phyloP scores from a whole-genome alignment of 1,140 invertebrate species.

The Drusus annulatus region DNA sequence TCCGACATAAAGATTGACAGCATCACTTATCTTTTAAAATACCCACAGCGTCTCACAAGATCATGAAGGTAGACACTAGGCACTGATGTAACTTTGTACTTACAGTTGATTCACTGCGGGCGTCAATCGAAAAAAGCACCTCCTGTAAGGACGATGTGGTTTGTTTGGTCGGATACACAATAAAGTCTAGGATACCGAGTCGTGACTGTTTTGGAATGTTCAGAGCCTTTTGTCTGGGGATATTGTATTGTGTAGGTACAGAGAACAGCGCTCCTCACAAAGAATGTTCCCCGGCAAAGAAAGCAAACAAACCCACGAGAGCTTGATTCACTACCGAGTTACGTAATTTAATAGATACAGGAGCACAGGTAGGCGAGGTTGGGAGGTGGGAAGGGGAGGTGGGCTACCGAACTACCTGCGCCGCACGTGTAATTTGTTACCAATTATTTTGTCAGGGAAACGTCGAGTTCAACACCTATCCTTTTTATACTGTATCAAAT shows the following conservation, averaged over 20 bases:
- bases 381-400: no score
- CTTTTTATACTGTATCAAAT: no score
- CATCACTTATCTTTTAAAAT: no score
- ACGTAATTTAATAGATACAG: slow-evolving; percentile 25
- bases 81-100: no score
- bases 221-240: slow-evolving; percentile 22
- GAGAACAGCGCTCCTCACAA: neutral
- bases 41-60: no score
- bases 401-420: no score
- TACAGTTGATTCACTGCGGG: neutral
- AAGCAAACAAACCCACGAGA: neutral
- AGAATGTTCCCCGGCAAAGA: slow-evolving; percentile 28
- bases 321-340: slow-evolving; percentile 31
- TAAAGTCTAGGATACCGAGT: slow-evolving; percentile 17
- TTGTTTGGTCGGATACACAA: slow-evolving; percentile 7
- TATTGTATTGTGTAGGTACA: neutral
- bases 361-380: neutral
- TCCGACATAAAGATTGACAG: no score
- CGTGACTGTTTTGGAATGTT: slow-evolving; percentile 47
- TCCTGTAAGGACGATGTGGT: slow-evolving; percentile 19
- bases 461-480: no score
- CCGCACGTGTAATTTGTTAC: no score
- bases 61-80: no score
- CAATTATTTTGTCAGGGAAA: no score
- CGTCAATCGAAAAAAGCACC: slow-evolving; percentile 17